phyloP scores from a whole-genome alignment of 2,888 invertebrate species.

The Drosophila eohydei region DNA sequence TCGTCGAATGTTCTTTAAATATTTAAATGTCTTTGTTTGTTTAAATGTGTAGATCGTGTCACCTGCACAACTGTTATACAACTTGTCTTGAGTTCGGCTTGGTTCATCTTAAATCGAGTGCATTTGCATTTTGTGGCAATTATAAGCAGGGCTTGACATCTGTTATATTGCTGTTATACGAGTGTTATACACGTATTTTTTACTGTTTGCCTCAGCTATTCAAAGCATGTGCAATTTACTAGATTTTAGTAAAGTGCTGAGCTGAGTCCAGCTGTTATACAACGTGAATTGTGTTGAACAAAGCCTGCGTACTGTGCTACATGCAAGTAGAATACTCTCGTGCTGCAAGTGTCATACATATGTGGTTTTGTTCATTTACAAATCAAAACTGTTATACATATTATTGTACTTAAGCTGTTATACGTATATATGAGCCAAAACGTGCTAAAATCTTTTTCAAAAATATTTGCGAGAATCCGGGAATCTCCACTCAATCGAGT shows the following conservation, averaged over 20 bases:
- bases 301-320: background rate
- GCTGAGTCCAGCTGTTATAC: background rate
- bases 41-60: slow-evolving; percentile 10
- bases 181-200: background rate
- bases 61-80: slow-evolving; percentile 32
- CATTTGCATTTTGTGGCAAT: slow-evolving; percentile 1
- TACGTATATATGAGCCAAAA: background rate
- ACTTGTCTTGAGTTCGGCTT: background rate
- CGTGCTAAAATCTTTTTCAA: background rate
- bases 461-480: background rate
- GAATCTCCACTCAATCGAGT: background rate
- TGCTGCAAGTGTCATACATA: slow-evolving; percentile 9
- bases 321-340: background rate
- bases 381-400: slow-evolving; percentile 2
- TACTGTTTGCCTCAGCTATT: background rate
- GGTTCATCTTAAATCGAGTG: background rate
- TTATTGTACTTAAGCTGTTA: background rate
- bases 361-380: background rate
- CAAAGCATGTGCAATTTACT: background rate
- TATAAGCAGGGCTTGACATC: background rate
- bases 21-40: background rate
- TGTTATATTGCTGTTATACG: slow-evolving; percentile 12
- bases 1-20: background rate
- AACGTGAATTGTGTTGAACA: background rate
- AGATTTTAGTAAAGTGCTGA: background rate